Evolutionary conservation across 2,113 vertebrate genomes (phyloP).

Genomic region (Coptodon rendalli): DNA sequence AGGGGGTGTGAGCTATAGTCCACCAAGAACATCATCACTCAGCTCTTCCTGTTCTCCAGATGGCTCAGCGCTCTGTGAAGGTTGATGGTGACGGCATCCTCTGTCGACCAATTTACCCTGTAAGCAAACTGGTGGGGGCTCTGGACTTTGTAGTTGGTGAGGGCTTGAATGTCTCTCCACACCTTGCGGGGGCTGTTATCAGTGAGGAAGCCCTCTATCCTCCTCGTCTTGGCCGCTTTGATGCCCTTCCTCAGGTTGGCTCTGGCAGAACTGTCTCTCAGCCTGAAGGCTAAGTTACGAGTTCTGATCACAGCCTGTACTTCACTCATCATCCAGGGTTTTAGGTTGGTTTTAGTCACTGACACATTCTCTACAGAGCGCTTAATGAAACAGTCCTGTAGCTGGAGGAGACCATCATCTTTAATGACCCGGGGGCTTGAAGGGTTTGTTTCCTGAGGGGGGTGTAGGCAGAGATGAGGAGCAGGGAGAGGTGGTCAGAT

Average conservation of each 20-base stretch:
- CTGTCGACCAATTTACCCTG: background rate
- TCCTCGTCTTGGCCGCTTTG: background rate
- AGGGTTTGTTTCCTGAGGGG: background rate
- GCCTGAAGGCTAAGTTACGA: background rate
- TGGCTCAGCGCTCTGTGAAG: background rate
- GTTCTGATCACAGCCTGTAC: background rate
- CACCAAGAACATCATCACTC: rapidly evolving
- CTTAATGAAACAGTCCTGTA: background rate
- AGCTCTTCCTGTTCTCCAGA: background rate
- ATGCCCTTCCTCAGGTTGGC: background rate
- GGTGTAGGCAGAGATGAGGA: background rate
- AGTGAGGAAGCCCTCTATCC: background rate
- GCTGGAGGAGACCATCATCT: background rate
- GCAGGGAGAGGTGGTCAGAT: background rate
- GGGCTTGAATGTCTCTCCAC: rapidly evolving
- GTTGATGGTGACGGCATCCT: background rate
- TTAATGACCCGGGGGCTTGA: background rate
- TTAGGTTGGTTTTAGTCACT: background rate
- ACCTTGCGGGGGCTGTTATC: background rate
- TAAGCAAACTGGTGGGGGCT: background rate
- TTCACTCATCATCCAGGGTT: background rate
- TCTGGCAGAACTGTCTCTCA: background rate
- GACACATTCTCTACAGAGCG: background rate
- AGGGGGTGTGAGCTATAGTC: background rate
- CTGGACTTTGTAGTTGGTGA: background rate